Conservation (phyloP, 2,113 vertebrate genomes). For the Nibea coibor region DNA sequence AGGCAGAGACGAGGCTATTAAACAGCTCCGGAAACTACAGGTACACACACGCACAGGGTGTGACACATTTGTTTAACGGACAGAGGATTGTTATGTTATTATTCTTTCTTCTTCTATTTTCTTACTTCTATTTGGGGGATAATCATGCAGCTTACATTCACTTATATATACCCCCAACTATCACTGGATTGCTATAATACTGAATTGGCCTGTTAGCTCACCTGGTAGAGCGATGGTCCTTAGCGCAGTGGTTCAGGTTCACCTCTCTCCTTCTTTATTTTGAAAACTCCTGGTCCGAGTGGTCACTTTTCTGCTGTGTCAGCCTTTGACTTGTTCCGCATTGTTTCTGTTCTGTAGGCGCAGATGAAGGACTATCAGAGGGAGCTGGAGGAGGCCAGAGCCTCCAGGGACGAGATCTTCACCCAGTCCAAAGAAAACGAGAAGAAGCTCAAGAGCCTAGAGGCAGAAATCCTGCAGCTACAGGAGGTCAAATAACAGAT, state of each 20-base stretch:
- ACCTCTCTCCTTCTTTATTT: background rate
- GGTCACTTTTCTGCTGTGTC: background rate
- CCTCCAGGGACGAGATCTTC: constrained; percentile 97
- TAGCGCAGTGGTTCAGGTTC: no score
- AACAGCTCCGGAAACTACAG: constrained; percentile 96
- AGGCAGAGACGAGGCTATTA: constrained; percentile 95
- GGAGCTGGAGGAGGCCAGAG: constrained; percentile 94
- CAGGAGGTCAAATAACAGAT: constrained; percentile 88
- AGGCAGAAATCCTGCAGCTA: constrained; percentile 96
- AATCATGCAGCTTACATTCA: background rate
- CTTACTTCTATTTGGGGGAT: background rate
- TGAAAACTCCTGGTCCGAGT: background rate
- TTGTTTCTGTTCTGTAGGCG: constrained; percentile 79
- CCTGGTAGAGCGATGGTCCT: no score
- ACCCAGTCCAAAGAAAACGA: constrained; percentile 97
- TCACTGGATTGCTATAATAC: background rate
- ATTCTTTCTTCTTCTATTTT: background rate
- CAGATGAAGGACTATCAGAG: constrained; percentile 99
- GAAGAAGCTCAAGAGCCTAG: constrained; percentile 95
- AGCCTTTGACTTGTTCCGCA: background rate
- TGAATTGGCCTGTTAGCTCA: no score
- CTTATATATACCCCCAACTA: no score
- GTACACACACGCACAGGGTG: constrained; percentile 68
- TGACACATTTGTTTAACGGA: no score
- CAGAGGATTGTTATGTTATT: background rate